Percentiles rank a stretch among this genome's conserved stretches.
phyloP scores from a whole-genome alignment of 2,113 vertebrate genomes.

The Burhinus bistriatus region DNA sequence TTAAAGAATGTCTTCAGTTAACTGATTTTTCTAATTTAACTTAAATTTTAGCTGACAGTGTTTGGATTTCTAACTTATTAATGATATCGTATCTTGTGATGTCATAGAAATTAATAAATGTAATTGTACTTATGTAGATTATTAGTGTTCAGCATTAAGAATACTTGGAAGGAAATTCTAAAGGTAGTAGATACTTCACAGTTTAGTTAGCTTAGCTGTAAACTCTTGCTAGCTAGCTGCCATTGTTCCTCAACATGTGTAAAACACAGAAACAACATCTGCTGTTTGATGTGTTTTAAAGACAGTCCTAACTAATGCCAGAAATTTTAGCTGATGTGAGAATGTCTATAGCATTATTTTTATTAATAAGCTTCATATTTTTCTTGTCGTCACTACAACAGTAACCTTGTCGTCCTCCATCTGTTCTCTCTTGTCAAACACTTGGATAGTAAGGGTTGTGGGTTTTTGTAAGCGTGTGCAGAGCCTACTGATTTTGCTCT shows the following conservation, averaged over 20 bases:
- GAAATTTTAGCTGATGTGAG: not conserved
- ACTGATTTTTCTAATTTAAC: not conserved
- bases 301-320: not conserved
- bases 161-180: rapidly evolving
- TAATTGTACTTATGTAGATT: not conserved
- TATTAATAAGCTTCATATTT: not conserved
- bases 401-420: not conserved
- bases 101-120: not conserved
- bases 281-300: not conserved
- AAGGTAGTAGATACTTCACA: rapidly evolving
- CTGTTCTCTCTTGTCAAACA: not conserved
- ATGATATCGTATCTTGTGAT: not conserved
- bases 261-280: not conserved
- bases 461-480: not conserved
- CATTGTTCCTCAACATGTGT: not conserved
- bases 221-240: not conserved
- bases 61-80: not conserved
- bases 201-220: not conserved
- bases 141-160: not conserved
- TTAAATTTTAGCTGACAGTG: not conserved
- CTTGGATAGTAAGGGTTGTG: not conserved
- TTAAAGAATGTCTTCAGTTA: not conserved
- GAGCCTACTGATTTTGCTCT: not conserved
- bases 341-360: not conserved
- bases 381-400: not conserved